Evolutionary conservation across 2,113 vertebrate species (phyloP).

Genomic region (Hucho hucho): DNA sequence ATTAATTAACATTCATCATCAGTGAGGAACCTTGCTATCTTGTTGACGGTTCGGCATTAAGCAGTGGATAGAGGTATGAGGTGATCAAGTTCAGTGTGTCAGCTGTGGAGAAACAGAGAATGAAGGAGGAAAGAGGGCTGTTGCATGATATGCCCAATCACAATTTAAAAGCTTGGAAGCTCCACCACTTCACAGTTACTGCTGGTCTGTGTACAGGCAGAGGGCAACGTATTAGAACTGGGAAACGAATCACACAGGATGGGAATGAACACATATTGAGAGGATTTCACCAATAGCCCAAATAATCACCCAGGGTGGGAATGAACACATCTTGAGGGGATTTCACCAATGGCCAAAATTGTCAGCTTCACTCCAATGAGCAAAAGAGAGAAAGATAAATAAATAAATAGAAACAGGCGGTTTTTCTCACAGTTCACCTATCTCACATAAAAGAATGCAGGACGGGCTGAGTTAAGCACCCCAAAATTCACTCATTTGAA

Average conservation of each 20-base stretch:
- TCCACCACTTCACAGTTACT: constrained; percentile 64
- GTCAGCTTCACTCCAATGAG: constrained; percentile 70
- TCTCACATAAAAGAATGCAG: constrained; percentile 60
- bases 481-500: constrained; percentile 66
- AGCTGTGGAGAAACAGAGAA: no score
- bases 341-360: constrained; percentile 54
- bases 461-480: constrained; percentile 76
- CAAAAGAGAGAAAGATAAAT: constrained; percentile 36
- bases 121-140: no score
- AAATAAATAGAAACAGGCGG: constrained; percentile 63
- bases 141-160: no score
- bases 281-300: no score
- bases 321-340: constrained; percentile 72
- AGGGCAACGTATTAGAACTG: background rate
- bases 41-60: no score
- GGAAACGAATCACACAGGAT: constrained; percentile 45
- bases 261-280: no score
- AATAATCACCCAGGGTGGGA: constrained; percentile 34
- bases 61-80: no score
- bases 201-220: constrained; percentile 1
- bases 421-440: constrained; percentile 75
- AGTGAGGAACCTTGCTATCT: no score
- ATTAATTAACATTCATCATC: no score
- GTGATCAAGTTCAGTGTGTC: no score
- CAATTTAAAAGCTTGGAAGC: no score